A percentile compares a stretch with the other conserved stretches of the same genome.
These are phyloP conservation scores for Apteryx owenii DNA, from an alignment of 2,113 vertebrate genomes.

Conservation along the genomic window DNA sequence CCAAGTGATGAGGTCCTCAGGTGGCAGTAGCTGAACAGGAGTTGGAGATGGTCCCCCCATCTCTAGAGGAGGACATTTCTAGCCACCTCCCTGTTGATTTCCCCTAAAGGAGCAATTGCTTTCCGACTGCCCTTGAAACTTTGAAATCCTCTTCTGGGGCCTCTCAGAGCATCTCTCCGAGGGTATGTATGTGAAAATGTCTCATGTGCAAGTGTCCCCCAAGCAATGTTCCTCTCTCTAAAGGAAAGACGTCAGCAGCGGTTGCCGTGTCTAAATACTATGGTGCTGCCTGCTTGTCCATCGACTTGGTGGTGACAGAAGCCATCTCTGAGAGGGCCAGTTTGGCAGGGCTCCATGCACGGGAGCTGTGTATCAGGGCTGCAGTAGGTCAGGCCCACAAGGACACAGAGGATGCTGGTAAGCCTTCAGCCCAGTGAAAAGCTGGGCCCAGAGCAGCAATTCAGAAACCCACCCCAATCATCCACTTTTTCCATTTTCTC, in stretches of 20 bases:
- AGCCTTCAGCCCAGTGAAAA: neutral
- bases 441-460: neutral
- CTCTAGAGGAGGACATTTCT: neutral
- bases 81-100: neutral
- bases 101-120: neutral
- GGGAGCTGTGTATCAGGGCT: conserved; percentile 79
- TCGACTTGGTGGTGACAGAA: conserved; percentile 83
- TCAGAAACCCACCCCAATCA: neutral
- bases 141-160: rapidly evolving
- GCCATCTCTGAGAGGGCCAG: conserved; percentile 75
- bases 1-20: neutral
- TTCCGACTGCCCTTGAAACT: neutral
- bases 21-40: neutral
- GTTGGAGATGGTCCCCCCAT: neutral
- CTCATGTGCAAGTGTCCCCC: neutral
- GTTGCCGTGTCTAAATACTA: conserved; percentile 80
- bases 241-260: conserved; percentile 80
- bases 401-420: conserved; percentile 73
- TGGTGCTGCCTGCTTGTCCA: conserved; percentile 69
- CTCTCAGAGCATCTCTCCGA: neutral
- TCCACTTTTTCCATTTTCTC: neutral
- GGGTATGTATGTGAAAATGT: neutral
- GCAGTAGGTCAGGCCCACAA: conserved; percentile 66
- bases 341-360: conserved; percentile 65
- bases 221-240: neutral